Conservation (phyloP, 2,113 vertebrate species). For the Myotis yumanensis region DNA sequence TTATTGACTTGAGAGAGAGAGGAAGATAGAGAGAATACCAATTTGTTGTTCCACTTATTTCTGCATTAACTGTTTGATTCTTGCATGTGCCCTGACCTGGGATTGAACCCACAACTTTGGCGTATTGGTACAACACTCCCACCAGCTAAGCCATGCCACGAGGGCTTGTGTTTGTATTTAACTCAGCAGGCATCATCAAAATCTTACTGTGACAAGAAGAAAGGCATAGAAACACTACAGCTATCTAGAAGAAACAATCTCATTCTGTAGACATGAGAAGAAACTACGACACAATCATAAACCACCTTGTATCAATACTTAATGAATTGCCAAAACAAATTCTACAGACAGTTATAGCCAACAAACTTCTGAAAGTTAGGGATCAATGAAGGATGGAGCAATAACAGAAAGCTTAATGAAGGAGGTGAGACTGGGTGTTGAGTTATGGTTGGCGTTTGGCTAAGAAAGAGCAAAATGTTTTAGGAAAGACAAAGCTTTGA, state of each 20-base stretch:
- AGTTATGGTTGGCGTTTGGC: not conserved
- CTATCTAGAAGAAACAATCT: not conserved
- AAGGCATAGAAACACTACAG: not conserved
- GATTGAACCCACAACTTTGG: not conserved
- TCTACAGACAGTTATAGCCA: not conserved
- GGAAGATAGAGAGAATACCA: too few relatives aligned
- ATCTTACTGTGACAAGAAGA: not conserved
- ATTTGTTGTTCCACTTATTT: too few relatives aligned
- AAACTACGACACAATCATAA: not conserved
- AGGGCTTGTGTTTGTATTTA: not conserved
- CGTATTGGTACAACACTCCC: not conserved
- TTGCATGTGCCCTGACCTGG: too few relatives aligned
- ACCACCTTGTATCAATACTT: not conserved
- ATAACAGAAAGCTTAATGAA: not conserved
- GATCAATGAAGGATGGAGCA: not conserved
- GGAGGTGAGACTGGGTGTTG: not conserved
- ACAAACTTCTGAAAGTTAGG: not conserved
- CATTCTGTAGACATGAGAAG: not conserved
- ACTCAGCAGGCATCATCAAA: not conserved
- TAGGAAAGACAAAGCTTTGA: not conserved
- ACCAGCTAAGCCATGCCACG: not conserved
- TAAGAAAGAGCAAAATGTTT: not conserved
- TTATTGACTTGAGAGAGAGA: too few relatives aligned
- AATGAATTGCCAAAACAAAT: not conserved
- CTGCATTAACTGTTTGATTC: too few relatives aligned